Evolutionary conservation across 1,140 invertebrate species (phyloP).

Genomic region (Panagrolaimus sp.): DNA sequence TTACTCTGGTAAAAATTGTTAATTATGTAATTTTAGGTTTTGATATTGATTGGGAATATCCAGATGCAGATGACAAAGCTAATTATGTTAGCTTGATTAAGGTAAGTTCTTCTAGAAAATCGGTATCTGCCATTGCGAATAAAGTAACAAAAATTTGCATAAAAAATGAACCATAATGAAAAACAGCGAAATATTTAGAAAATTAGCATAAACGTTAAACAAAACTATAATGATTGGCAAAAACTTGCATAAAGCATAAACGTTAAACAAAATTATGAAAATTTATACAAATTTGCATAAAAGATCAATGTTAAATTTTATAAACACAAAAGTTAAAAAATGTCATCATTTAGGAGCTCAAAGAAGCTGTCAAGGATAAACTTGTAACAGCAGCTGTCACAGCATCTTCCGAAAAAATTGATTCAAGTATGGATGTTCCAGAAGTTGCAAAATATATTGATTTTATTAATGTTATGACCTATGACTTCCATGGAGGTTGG

Average conservation of each 20-base stretch:
- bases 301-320: slow-evolving; percentile 10
- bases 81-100: background rate
- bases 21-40: background rate
- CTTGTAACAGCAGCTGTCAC: slow-evolving; percentile 54
- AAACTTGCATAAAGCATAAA: too few species aligned
- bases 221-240: too few species aligned
- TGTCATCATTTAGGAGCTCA: slow-evolving; percentile 60
- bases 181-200: too few species aligned
- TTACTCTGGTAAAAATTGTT: too few species aligned
- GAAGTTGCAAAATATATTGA: slow-evolving; percentile 36
- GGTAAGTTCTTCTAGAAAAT: background rate
- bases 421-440: slow-evolving; percentile 56
- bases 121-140: too few species aligned
- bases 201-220: too few species aligned
- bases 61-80: background rate
- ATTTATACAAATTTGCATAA: too few species aligned
- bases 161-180: too few species aligned
- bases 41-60: slow-evolving; percentile 2
- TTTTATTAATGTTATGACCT: slow-evolving; percentile 34
- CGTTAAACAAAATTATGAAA: too few species aligned
- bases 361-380: slow-evolving; percentile 22
- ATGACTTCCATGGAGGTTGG: slow-evolving; percentile 33
- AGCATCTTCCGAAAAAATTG: slow-evolving; percentile 54
- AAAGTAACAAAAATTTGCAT: too few species aligned
- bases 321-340: slow-evolving; percentile 27